Base-by-base conservation (phyloP, 1,140 invertebrate species). In the Micrasema longulum region DNA sequence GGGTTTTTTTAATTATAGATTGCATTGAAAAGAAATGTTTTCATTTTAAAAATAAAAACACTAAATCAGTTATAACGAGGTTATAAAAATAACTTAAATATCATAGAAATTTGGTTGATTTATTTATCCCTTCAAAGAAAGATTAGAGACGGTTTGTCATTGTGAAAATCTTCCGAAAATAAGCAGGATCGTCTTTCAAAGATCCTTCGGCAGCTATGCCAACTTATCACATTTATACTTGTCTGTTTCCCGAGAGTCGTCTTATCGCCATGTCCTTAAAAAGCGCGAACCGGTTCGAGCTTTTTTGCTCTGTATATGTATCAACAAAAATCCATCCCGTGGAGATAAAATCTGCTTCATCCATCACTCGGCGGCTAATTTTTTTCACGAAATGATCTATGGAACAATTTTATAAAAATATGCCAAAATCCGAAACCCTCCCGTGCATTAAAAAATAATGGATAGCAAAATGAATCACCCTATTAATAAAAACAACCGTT, bases 221-320 rank as follows among this genome's bases (percentile, higher is more conserved):
- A 60, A 60, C 55, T 60, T 38, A 38, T 36, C 55, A 60, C 55
- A 60, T 60, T 60, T 60, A 38, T 60, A 60, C 55, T 60, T 60
- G 55, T 60, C 55, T 36, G 55, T 12, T 53, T n/a, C 38, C 55
- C 12, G 31, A 35, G 12, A 14, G n/a, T 16, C 6, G 31, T 20
- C 55, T 60, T 60, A 60, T 60, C 55, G 31, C 26, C 14, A 5
- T 5, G 7, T 31, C 55, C 55, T 12, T 38, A 38, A 38, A 60
- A 60, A 60, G 55, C 36, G 55, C 35, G n/a, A 41, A 60, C 31
- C 55, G 38, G 55, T 20, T 60, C 36, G 31, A 11, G 55, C 26
- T 38, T 60, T 60, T 60, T 60, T 60, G 55, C 55, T 26, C 55
- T 60, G 55, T 60, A 60, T 60, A 60, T 60, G 55, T 60, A 60